Percentiles rank a stretch among this genome's conserved stretches.
These are phyloP conservation scores for Drosophila jambulina DNA, from an alignment of 1,140 invertebrate genomes.

Conservation along the genomic window DNA sequence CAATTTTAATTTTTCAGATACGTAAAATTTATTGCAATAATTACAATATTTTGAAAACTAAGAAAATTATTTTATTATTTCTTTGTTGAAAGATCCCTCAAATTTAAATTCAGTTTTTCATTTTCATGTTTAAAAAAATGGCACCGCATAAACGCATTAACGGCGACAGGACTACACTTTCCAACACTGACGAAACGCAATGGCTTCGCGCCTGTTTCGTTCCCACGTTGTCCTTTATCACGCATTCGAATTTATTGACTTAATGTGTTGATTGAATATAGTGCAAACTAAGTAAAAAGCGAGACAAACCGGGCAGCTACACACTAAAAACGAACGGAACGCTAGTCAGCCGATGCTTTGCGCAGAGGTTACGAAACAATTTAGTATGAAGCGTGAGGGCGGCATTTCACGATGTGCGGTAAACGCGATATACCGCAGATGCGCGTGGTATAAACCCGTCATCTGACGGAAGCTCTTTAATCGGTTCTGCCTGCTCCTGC, in stretches of 20 bases:
- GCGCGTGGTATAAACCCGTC: slow-evolving; percentile 37
- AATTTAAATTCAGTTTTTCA: neutral
- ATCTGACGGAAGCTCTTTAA: slow-evolving; percentile 48
- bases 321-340: neutral
- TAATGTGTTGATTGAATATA: too few species aligned
- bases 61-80: neutral
- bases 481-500: slow-evolving; percentile 45
- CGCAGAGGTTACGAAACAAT: neutral
- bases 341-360: neutral
- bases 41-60: neutral
- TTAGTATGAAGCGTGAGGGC: slow-evolving; percentile 10
- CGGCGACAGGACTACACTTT: slow-evolving; percentile 19
- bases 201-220: slow-evolving; percentile 22
- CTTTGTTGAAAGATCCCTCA: neutral
- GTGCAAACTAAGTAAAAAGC: neutral
- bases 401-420: slow-evolving; percentile 33
- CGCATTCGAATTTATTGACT: slow-evolving; percentile 11
- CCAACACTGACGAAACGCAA: slow-evolving; percentile 24
- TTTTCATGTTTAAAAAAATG: neutral
- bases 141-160: slow-evolving; percentile 4
- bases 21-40: neutral
- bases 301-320: neutral
- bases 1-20: too few species aligned
- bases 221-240: slow-evolving; percentile 31
- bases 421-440: slow-evolving; percentile 20